phyloP scores from a whole-genome alignment of 2,113 vertebrate species.

The Donacobius atricapilla region DNA sequence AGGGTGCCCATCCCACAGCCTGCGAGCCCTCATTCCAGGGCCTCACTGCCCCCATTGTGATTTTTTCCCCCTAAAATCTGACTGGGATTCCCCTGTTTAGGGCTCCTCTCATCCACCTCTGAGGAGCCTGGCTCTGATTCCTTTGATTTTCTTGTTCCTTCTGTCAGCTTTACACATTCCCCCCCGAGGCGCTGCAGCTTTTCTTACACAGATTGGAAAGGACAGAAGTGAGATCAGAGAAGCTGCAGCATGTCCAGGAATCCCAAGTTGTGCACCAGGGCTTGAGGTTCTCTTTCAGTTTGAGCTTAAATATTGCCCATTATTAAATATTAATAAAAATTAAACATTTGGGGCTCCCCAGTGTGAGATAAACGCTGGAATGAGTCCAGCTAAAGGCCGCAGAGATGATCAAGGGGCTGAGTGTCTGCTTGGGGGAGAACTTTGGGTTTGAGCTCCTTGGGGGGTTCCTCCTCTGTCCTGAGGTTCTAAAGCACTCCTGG shows the following conservation, averaged over 20 bases:
- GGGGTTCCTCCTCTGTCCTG: not conserved
- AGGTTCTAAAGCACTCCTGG: not conserved
- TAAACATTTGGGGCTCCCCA: not conserved
- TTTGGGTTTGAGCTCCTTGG: not conserved
- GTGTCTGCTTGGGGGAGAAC: not conserved
- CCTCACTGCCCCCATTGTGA: fast-evolving
- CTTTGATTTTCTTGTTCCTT: not conserved
- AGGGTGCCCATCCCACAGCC: not conserved
- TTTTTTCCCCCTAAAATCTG: not conserved
- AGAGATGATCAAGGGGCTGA: not conserved
- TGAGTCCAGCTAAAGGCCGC: not conserved
- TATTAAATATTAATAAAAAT: too few species aligned
- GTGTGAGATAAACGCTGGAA: fast-evolving
- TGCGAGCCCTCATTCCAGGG: not conserved
- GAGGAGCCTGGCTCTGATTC: not conserved
- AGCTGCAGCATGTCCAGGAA: conserved; percentile 2
- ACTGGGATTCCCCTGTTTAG: not conserved
- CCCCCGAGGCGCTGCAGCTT: conserved; percentile 19
- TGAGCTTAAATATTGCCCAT: not conserved
- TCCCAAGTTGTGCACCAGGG: not conserved
- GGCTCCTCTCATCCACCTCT: not conserved
- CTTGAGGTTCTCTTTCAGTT: not conserved
- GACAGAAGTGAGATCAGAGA: conserved; percentile 5
- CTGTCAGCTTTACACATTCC: not conserved
- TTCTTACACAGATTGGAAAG: not conserved